phyloP scores from a whole-genome alignment of 1,140 invertebrate genomes.

The Drosophila bocqueti region DNA sequence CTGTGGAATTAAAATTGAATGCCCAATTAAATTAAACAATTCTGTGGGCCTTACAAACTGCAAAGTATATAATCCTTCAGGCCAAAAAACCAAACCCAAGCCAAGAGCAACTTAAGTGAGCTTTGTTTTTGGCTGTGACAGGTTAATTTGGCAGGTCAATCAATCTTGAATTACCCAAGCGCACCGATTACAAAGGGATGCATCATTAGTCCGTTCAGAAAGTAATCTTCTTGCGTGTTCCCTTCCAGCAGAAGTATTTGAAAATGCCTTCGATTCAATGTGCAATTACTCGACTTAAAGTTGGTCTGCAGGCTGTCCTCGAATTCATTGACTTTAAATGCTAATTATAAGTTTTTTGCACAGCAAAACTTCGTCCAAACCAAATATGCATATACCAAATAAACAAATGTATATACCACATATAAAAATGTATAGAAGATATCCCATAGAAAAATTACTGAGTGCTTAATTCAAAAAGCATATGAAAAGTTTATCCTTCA shows the following conservation, averaged over 20 bases:
- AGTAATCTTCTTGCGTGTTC: conserved; percentile 14
- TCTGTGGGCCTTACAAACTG: no score
- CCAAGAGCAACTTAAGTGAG: neutral
- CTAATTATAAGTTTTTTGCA: conserved; percentile 78
- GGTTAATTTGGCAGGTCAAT: conserved; percentile 45
- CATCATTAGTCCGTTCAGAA: conserved; percentile 35
- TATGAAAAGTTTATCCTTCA: conserved; percentile 79
- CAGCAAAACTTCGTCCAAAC: conserved; percentile 54
- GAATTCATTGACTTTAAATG: conserved; percentile 68
- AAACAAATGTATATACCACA: conserved; percentile 42
- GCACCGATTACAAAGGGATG: conserved; percentile 37
- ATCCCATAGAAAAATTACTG: conserved; percentile 39
- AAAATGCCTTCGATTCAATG: conserved; percentile 24
- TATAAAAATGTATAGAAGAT: conserved; percentile 3
- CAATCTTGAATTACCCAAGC: conserved; percentile 31
- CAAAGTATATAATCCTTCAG: no score
- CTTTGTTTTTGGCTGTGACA: conserved; percentile 24
- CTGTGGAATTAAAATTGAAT: neutral
- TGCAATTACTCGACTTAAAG: conserved; percentile 21
- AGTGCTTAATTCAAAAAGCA: conserved; percentile 78
- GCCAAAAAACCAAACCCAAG: neutral
- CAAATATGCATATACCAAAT: conserved; percentile 69
- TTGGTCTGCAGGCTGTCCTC: conserved; percentile 1
- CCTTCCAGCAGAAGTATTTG: conserved; percentile 5
- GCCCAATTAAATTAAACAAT: neutral